Evolutionary conservation across 2,797 vertebrate species (phyloP), one percentile per base, ranked within the genome.

Genomic region (Halcyon smyrnensis): DNA sequence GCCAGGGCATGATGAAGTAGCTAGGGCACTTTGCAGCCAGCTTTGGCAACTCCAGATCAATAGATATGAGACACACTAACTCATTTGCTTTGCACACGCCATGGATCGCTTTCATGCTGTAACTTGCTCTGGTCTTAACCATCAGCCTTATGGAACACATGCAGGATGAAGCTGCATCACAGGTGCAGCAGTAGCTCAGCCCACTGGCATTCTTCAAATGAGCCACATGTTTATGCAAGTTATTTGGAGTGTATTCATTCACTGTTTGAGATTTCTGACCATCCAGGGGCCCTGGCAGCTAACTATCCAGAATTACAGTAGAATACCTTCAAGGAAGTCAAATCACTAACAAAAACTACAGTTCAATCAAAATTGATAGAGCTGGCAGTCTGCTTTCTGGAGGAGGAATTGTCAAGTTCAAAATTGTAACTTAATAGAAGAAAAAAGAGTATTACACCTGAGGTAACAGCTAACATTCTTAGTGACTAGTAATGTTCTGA

Each of bases 61-160:
- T 16, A 82, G 30, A 9, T 32, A 9, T 15, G 15, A 83, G 41
- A 39, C 39, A 64, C 1, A 2, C 21, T 77, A 36, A 41, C 36
- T 36, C 0, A 3, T 48, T 15, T 54, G 21, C 45, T 81, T 59
- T 74, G 41, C 53, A 23, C 4, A 6, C 34, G 24, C 48, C 24
- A 15, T 6, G 20, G 30, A 30, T 53, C 3, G 0, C 23, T 71
- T 59, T 68, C n/a, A 24, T 5, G 3, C 20, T 59, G 43, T 17
- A 34, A 10, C 24, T 43, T 43, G 24, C 45, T 12, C 20, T 50
- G 34, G 37, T 67, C 32, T 0, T 0, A 30, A 1, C 1, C 30
- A 36, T 28, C 45, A 71, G n/a, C 59, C 36, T 67, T 51, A n/a
- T 0, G 0, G 19, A 73, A 8, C 19, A 15, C 6, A 13, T 7